Percentiles rank a stretch among this genome's conserved stretches.
Evolutionary conservation across 2,888 invertebrate species (phyloP).

Genomic region (Plagiodera versicolora): DNA sequence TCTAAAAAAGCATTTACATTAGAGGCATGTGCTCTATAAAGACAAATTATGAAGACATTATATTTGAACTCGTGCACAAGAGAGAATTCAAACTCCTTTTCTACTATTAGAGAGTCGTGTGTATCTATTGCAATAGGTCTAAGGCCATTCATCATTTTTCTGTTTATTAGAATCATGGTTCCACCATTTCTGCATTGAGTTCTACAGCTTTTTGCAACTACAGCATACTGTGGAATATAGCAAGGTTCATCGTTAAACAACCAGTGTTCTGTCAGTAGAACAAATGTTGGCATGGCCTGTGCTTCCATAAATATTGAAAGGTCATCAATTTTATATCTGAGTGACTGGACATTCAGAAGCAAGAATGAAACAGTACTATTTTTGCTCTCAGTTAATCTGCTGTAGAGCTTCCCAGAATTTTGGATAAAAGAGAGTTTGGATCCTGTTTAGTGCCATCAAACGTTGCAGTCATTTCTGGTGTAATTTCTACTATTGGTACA

Average conservation of each 20-base stretch:
- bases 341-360: slow-evolving; percentile 10
- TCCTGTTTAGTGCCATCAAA: neutral
- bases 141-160: neutral
- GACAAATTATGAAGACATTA: slow-evolving; percentile 15
- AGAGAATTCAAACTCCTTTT: neutral
- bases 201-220: slow-evolving; percentile 7
- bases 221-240: slow-evolving; percentile 1
- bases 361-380: neutral
- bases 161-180: slow-evolving; percentile 2
- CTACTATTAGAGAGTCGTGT: neutral
- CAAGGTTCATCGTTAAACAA: slow-evolving; percentile 5
- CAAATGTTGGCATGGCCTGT: neutral
- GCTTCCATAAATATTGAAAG: slow-evolving; percentile 9
- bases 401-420: neutral
- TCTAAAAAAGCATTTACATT: neutral
- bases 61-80: neutral
- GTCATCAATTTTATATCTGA: slow-evolving; percentile 6
- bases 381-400: neutral
- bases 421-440: neutral
- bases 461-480: neutral
- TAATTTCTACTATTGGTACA: neutral
- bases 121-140: neutral
- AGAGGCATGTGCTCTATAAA: neutral
- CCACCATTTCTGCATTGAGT: slow-evolving; percentile 5
- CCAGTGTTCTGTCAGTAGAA: slow-evolving; percentile 10